phyloP scores from a whole-genome alignment of 2,113 vertebrate species.

The Brachyhypopomus gauderio region DNA sequence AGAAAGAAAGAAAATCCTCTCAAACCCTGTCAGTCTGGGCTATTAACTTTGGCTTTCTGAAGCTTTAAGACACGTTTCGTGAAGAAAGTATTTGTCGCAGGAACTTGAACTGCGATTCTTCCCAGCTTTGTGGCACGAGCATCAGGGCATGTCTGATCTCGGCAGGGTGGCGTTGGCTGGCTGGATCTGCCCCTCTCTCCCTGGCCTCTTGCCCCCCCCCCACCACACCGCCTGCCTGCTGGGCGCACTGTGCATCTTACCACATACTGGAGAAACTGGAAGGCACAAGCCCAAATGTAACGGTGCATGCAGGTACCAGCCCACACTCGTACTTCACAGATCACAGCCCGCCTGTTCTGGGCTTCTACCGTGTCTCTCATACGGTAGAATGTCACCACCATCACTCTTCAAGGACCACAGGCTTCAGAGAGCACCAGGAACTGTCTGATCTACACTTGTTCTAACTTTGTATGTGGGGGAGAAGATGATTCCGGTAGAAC shows the following conservation, averaged over 20 bases:
- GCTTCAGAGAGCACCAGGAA: no score
- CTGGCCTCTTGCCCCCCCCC: neutral
- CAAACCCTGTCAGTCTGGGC: neutral
- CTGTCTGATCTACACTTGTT: neutral
- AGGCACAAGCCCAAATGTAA: neutral
- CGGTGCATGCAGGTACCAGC: neutral
- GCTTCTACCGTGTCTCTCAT: constrained; percentile 1
- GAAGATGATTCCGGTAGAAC: neutral
- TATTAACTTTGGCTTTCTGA: constrained; percentile 18
- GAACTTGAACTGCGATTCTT: neutral
- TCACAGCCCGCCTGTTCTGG: constrained; percentile 17
- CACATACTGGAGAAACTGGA: neutral
- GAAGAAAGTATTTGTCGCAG: neutral
- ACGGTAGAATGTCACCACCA: neutral
- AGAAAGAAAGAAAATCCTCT: neutral
- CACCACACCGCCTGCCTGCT: neutral
- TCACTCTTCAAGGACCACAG: neutral
- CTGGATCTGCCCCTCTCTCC: neutral
- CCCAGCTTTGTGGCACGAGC: neutral
- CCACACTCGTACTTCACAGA: neutral
- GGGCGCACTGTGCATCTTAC: neutral
- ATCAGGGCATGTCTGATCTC: neutral
- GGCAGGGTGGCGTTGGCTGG: neutral
- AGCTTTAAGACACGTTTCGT: constrained; percentile 16
- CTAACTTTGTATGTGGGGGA: neutral